phyloP scores from a whole-genome alignment of 2,797 vertebrate genomes.

The Microhierax caerulescens region DNA sequence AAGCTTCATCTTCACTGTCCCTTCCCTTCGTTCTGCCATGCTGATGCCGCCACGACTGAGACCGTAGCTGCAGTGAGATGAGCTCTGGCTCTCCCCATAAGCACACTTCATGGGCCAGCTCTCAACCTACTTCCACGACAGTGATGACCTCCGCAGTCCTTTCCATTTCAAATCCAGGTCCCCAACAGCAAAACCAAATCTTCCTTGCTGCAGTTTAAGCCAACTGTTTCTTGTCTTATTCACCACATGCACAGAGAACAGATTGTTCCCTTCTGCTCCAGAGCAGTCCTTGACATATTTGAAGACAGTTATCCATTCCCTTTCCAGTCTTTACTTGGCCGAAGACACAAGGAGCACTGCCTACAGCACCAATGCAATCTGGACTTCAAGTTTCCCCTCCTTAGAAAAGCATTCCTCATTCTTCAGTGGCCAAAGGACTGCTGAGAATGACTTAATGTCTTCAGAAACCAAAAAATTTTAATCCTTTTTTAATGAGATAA shows the following conservation, averaged over 20 bases:
- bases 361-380: not conserved
- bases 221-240: not conserved
- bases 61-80: not conserved
- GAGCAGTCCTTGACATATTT: not conserved
- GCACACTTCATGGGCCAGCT: not conserved
- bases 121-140: not conserved
- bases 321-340: not conserved
- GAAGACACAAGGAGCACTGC: not conserved
- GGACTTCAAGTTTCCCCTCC: not conserved
- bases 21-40: not conserved
- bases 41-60: rapidly evolving
- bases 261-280: not conserved
- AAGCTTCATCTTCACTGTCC: not conserved
- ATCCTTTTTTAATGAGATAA: constrained; percentile 44
- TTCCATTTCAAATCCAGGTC: not conserved
- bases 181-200: not conserved
- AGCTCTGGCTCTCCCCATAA: not conserved
- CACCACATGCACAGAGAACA: not conserved
- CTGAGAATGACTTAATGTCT: not conserved
- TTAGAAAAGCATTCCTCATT: not conserved
- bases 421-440: not conserved
- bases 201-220: not conserved
- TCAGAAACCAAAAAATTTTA: not conserved
- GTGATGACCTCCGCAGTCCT: not conserved
- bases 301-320: not conserved